Percentiles rank a stretch among this genome's conserved stretches.
These are phyloP conservation scores for Tetragonisca angustula DNA, from an alignment of 2,888 invertebrate genomes.

Conservation along the genomic window DNA sequence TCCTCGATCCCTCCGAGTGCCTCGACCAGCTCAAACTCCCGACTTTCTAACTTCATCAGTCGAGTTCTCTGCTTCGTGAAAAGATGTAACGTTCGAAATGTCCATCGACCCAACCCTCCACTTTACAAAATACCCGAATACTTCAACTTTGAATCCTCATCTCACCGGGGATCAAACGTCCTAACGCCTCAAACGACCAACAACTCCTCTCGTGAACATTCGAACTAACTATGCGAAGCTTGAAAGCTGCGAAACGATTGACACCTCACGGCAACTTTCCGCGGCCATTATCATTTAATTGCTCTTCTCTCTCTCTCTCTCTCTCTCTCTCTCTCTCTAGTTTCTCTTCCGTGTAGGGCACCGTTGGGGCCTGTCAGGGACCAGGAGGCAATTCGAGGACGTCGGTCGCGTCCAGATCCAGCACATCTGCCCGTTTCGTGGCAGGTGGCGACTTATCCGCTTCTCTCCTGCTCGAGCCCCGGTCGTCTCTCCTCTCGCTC, in stretches of 20 bases:
- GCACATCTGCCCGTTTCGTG: slow-evolving; percentile 80
- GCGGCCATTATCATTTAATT: slow-evolving; percentile 62
- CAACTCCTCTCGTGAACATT: not conserved
- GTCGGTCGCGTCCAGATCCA: slow-evolving; percentile 69
- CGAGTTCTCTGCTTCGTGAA: too few relatives aligned
- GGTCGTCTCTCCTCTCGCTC: slow-evolving; percentile 14
- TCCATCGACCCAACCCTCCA: not conserved
- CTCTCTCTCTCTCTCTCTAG: not conserved
- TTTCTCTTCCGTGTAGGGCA: slow-evolving; percentile 56
- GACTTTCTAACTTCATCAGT: too few relatives aligned
- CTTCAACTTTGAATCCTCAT: not conserved
- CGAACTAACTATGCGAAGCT: not conserved
- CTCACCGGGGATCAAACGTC: not conserved
- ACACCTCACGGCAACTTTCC: slow-evolving; percentile 36
- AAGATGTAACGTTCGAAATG: too few relatives aligned
- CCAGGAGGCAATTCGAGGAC: slow-evolving; percentile 74
- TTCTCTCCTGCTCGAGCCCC: slow-evolving; percentile 58
- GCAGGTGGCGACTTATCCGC: slow-evolving; percentile 81
- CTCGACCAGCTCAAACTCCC: too few relatives aligned
- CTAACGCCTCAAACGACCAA: not conserved
- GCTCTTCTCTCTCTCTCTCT: slow-evolving; percentile 5
- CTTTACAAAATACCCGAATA: not conserved
- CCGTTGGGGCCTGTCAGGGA: slow-evolving; percentile 61
- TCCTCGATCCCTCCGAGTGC: too few relatives aligned
- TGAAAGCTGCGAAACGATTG: slow-evolving; percentile 8